phyloP scores from a whole-genome alignment of 1,140 invertebrate species.

The Adoxophyes honmai region DNA sequence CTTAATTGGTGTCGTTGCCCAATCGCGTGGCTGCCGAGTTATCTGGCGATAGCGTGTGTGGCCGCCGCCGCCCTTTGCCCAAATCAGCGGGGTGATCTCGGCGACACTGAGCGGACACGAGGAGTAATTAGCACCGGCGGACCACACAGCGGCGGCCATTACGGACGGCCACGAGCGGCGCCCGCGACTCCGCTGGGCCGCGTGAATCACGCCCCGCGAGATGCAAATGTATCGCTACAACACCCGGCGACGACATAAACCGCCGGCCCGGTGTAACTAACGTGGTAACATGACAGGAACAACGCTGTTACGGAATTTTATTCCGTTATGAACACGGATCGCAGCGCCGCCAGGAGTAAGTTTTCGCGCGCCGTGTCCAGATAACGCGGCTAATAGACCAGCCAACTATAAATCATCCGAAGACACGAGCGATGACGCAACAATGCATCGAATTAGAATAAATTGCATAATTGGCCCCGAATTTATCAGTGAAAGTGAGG shows the following conservation, averaged over 20 bases:
- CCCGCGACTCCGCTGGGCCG: conserved; percentile 27
- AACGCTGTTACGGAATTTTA: conserved; percentile 36
- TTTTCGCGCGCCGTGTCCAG: conserved; percentile 26
- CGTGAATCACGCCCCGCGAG: conserved; percentile 27
- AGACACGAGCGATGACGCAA: conserved; percentile 24
- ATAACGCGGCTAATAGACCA: neutral
- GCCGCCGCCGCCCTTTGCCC: conserved; percentile 39
- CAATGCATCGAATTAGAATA: conserved; percentile 21
- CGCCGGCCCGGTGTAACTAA: conserved; percentile 39
- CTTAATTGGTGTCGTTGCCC: conserved; percentile 60
- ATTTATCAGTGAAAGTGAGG: conserved; percentile 66
- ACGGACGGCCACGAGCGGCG: conserved; percentile 1
- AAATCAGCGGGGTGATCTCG: conserved; percentile 50
- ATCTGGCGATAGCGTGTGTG: conserved; percentile 43
- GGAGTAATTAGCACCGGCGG: conserved; percentile 51
- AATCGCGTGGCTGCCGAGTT: conserved; percentile 47
- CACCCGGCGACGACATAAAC: conserved; percentile 42
- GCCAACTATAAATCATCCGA: conserved; percentile 29
- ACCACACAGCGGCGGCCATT: conserved; percentile 38
- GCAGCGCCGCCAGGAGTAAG: conserved; percentile 32
- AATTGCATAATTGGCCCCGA: conserved; percentile 61
- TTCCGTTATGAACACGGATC: conserved; percentile 43
- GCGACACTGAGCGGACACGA: conserved; percentile 51
- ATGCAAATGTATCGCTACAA: conserved; percentile 10
- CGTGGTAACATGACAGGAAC: conserved; percentile 50